Conservation (phyloP, 2,113 vertebrate genomes). For the Eulacestoma nigropectus region DNA sequence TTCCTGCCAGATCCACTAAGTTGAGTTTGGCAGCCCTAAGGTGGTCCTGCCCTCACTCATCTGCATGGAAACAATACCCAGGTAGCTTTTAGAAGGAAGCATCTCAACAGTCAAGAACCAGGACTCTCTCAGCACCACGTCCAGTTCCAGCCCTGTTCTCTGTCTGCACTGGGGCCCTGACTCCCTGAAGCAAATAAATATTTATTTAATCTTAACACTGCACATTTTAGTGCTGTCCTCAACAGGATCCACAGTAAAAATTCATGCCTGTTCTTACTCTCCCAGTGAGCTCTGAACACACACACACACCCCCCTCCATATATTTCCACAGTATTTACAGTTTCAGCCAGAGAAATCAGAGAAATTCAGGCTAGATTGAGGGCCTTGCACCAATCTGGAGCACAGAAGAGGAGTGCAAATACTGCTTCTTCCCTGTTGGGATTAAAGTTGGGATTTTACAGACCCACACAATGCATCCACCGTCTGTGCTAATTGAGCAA, state of each 20-base stretch:
- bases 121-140: accelerated
- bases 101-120: not conserved
- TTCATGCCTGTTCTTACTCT: not conserved
- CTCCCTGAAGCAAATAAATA: not conserved
- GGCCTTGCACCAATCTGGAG: not conserved
- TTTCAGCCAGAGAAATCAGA: not conserved
- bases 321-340: not conserved
- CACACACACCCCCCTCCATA: not conserved
- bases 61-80: slow-evolving; percentile 54
- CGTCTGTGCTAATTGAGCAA: not conserved
- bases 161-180: not conserved
- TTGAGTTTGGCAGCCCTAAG: slow-evolving; percentile 86
- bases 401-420: not conserved
- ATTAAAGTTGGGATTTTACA: not conserved
- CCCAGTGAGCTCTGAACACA: not conserved
- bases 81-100: not conserved
- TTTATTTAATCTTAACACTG: not conserved
- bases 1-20: slow-evolving; percentile 88
- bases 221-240: not conserved
- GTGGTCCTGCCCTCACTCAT: slow-evolving; percentile 76
- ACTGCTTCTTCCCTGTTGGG: not conserved
- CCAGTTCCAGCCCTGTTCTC: not conserved
- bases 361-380: not conserved
- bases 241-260: not conserved
- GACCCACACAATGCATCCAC: not conserved